A percentile compares a stretch with the other conserved stretches of the same genome.
Conservation (phyloP, 2,797 vertebrate species). For the Phoebastria nigripes region DNA sequence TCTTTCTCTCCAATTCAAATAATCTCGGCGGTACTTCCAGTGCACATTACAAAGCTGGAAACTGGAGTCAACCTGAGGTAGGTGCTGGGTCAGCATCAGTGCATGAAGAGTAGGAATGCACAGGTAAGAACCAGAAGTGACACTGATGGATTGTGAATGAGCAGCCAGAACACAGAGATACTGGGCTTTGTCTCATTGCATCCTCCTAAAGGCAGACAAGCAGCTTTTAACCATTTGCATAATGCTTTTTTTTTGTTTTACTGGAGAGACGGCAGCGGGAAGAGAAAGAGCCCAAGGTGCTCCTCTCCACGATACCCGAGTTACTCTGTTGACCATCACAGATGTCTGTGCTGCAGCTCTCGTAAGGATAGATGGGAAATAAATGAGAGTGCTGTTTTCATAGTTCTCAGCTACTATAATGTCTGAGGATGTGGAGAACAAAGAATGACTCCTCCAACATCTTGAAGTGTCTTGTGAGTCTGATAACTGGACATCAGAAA, state of each 20-base stretch:
- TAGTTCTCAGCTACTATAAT: background rate
- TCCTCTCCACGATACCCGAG: background rate
- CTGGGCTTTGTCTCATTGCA: background rate
- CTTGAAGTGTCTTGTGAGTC: background rate
- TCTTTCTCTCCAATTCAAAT: slow-evolving; percentile 18
- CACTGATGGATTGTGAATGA: background rate
- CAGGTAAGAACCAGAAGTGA: background rate
- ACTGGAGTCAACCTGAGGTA: background rate
- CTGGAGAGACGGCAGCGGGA: background rate
- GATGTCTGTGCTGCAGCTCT: background rate
- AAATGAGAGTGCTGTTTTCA: background rate
- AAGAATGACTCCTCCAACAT: background rate
- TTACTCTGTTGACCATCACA: background rate
- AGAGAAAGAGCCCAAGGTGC: background rate
- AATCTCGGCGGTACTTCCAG: background rate
- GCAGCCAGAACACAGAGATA: background rate
- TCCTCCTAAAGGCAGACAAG: background rate
- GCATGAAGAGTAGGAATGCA: background rate
- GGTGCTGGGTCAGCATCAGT: background rate
- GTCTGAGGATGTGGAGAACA: background rate
- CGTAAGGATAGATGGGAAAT: background rate
- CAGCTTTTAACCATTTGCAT: background rate
- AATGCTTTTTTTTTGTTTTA: background rate
- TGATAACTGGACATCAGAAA: background rate
- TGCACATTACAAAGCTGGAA: background rate